Evolutionary conservation across 2,797 vertebrate genomes (phyloP).

Genomic region (Schizopygopsis malacanthus): DNA sequence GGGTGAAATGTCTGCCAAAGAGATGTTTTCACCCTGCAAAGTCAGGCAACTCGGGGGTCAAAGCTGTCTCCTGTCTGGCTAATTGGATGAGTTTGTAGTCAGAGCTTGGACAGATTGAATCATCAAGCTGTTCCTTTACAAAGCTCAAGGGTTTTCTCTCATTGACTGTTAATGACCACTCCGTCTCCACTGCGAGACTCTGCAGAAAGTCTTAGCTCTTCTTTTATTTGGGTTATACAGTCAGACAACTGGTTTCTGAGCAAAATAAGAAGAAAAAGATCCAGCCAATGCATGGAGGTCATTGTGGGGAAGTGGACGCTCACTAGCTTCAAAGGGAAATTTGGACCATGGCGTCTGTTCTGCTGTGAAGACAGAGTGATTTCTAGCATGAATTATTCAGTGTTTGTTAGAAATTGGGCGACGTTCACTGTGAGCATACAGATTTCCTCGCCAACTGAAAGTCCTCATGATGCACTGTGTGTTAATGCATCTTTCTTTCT

Average conservation of each 20-base stretch:
- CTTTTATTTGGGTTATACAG: background rate
- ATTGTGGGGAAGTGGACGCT: conserved; percentile 18
- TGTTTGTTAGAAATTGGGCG: conserved; percentile 25
- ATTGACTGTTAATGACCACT: conserved; percentile 68
- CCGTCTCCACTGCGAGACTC: background rate
- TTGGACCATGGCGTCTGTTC: conserved; percentile 32
- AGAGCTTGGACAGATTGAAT: conserved; percentile 78
- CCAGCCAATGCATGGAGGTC: background rate
- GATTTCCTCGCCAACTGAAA: conserved; percentile 3
- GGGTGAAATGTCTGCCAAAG: conserved; percentile 5
- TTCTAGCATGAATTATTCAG: conserved; percentile 47
- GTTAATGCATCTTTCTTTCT: conserved; percentile 10
- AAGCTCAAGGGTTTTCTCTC: conserved; percentile 71
- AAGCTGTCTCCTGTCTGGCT: conserved; percentile 74
- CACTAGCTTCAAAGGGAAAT: conserved; percentile 15
- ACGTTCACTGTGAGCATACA: conserved; percentile 12
- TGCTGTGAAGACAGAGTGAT: conserved; percentile 35
- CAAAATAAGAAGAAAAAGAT: background rate
- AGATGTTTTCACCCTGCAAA: conserved; percentile 41
- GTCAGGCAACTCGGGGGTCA: conserved; percentile 27
- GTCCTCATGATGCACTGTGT: background rate
- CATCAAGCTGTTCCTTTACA: conserved; percentile 75
- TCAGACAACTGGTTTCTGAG: background rate
- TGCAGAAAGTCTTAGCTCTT: background rate
- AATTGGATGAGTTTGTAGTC: conserved; percentile 77